Conservation (phyloP, 2,888 invertebrate species). For the Luffia ferchaultella region DNA sequence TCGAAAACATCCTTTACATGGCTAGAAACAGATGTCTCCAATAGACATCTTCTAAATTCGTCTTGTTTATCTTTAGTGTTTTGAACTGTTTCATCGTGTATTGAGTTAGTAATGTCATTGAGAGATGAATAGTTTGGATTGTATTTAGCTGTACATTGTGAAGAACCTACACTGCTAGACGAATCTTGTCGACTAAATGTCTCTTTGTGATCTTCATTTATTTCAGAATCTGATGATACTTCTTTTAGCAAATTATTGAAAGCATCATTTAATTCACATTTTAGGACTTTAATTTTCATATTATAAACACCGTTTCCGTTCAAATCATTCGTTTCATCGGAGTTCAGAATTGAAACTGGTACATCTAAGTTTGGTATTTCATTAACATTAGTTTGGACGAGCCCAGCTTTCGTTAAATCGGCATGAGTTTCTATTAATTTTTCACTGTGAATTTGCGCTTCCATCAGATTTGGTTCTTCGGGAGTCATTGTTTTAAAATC, state of each 20-base stretch:
- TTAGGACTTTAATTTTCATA: conserved; percentile 49
- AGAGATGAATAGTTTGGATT: conserved; percentile 68
- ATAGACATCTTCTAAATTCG: conserved; percentile 15
- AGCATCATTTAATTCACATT: conserved; percentile 54
- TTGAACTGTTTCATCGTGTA: conserved; percentile 47
- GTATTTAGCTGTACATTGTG: conserved; percentile 76
- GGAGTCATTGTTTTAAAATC: no score
- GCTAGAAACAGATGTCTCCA: conserved; percentile 23
- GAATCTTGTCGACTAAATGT: conserved; percentile 63
- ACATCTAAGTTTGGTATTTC: no score
- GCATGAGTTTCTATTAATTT: no score
- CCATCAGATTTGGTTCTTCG: conserved; percentile 1
- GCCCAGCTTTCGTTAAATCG: background rate
- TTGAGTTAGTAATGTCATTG: conserved; percentile 65
- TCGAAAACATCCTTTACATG: conserved; percentile 54
- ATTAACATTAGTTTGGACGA: no score
- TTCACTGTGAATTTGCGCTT: background rate
- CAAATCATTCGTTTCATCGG: background rate
- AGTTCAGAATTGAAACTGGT: no score
- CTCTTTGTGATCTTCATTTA: conserved; percentile 31
- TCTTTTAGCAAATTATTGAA: conserved; percentile 55
- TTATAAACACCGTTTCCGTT: conserved; percentile 22
- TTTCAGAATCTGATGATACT: conserved; percentile 44
- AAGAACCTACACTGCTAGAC: conserved; percentile 69
- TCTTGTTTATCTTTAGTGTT: background rate